These are phyloP conservation scores for Stylophora pistillata DNA, from an alignment of 64 coral and sea anemone species.

Conservation along the genomic window DNA sequence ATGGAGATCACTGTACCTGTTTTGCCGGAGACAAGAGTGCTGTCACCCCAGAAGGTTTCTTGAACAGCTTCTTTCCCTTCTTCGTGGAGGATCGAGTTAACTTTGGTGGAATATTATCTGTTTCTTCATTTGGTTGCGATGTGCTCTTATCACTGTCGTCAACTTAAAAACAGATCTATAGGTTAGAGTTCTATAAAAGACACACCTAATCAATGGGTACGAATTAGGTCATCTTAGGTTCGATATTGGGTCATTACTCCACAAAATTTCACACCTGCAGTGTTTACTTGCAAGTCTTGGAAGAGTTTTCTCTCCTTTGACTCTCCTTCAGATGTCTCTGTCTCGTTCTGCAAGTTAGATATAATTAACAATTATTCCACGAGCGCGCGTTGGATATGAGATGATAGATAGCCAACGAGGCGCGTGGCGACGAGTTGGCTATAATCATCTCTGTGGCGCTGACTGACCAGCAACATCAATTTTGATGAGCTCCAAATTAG, in stretches of 20 bases:
- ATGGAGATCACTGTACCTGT: background rate
- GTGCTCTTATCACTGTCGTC: background rate
- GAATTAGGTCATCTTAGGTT: too few relatives aligned
- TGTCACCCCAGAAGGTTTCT: background rate
- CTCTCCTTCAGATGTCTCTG: background rate
- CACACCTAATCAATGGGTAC: too few relatives aligned
- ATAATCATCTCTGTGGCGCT: background rate
- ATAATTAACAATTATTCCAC: too few relatives aligned
- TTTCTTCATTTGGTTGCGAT: background rate
- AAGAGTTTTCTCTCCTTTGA: background rate
- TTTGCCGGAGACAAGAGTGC: background rate
- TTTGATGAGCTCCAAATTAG: background rate
- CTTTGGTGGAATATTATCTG: slow-evolving; percentile 17
- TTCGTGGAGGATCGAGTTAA: background rate
- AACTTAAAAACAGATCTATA: background rate
- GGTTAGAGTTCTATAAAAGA: too few relatives aligned
- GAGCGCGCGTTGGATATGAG: too few relatives aligned
- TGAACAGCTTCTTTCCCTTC: slow-evolving; percentile 16
- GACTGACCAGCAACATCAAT: background rate
- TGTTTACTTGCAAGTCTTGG: slow-evolving; percentile 8
- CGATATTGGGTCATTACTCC: too few relatives aligned
- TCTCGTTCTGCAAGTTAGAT: slow-evolving; percentile 6
- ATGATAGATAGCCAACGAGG: too few relatives aligned
- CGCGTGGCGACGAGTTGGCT: too few relatives aligned
- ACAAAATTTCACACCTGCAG: background rate